phyloP scores from a whole-genome alignment of 2,797 vertebrate species.

The Malacoraja senta region DNA sequence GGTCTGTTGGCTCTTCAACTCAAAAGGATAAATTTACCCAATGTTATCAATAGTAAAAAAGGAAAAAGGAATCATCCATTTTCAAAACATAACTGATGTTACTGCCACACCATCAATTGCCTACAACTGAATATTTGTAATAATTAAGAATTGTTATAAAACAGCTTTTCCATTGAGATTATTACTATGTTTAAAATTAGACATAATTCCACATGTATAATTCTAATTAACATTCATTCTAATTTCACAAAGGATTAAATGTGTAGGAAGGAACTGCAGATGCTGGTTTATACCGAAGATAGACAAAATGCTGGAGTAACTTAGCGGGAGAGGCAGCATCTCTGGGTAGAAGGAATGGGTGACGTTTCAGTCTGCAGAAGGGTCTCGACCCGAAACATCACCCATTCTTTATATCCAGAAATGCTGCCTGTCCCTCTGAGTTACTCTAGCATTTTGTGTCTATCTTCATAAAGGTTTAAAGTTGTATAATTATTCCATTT shows the following conservation, averaged over 20 bases:
- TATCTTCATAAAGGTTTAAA: no score
- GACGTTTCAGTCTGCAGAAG: no score
- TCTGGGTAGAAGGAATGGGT: no score
- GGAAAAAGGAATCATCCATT: neutral
- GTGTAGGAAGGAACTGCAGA: no score
- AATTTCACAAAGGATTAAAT: neutral
- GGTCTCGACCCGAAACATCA: no score
- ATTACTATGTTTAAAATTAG: neutral
- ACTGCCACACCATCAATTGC: neutral
- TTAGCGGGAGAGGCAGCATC: no score
- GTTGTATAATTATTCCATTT: neutral
- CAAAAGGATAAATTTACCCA: neutral
- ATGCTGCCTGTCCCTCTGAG: no score
- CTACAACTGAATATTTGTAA: neutral
- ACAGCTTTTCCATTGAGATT: neutral
- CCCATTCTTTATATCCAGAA: no score
- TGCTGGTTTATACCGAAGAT: no score
- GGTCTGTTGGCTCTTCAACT: neutral
- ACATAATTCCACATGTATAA: neutral
- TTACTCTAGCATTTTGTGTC: no score
- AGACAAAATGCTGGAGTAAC: no score
- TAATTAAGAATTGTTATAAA: neutral
- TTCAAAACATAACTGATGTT: neutral
- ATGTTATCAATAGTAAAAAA: neutral
- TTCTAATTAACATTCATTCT: neutral